Conservation (phyloP, 37 sponge, comb jelly and placozoan genomes). For the Mnemiopsis leidyi region DNA sequence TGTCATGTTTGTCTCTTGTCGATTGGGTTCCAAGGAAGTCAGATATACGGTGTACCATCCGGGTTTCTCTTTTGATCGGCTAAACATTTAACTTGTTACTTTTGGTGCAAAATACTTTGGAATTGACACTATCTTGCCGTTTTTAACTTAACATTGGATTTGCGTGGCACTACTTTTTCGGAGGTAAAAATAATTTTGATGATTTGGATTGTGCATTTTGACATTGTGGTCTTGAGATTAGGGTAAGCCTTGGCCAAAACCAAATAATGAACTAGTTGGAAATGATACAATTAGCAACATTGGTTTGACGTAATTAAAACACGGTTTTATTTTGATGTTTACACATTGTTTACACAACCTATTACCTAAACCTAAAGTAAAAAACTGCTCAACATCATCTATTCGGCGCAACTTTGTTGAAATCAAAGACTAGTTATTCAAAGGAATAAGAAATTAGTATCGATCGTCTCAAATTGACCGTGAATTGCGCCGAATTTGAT, state of each 20-base stretch:
- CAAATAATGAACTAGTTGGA: too few species aligned
- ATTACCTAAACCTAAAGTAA: neutral
- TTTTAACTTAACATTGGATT: too few species aligned
- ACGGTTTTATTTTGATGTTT: neutral
- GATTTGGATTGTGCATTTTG: too few species aligned
- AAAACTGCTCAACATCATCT: neutral
- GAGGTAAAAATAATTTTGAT: too few species aligned
- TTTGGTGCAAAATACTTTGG: too few species aligned
- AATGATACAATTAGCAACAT: too few species aligned
- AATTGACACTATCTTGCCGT: too few species aligned
- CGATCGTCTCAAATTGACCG: neutral
- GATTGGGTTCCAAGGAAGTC: neutral
- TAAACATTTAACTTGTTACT: too few species aligned
- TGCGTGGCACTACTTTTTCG: too few species aligned
- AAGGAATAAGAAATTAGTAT: neutral
- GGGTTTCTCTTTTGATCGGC: neutral
- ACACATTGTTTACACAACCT: neutral
- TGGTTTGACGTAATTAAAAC: too few species aligned
- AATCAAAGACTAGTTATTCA: neutral
- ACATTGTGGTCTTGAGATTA: too few species aligned
- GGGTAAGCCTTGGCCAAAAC: too few species aligned
- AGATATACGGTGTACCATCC: neutral
- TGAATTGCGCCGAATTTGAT: neutral
- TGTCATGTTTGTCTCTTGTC: neutral
- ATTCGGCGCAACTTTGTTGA: neutral